These are phyloP conservation scores for Thaumetopoea pityocampa DNA, from an alignment of 1,140 invertebrate species.

Conservation along the genomic window DNA sequence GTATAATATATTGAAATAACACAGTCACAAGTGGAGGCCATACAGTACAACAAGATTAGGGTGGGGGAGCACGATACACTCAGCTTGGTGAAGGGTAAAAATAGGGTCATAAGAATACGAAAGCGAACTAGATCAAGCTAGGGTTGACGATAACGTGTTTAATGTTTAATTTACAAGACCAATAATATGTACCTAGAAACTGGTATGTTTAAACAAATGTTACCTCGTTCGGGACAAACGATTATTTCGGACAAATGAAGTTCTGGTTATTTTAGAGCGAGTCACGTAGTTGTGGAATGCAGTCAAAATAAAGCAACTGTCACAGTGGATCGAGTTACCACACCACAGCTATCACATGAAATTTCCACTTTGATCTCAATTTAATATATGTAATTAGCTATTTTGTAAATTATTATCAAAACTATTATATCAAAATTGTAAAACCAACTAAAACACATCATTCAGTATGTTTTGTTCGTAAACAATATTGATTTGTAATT, in stretches of 20 bases:
- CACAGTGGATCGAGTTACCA: conserved; percentile 48
- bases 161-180: conserved; percentile 43
- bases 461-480: conserved; percentile 24
- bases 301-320: conserved; percentile 54
- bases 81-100: conserved; percentile 41
- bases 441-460: conserved; percentile 20
- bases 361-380: conserved; percentile 36
- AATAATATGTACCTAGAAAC: conserved; percentile 34
- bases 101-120: conserved; percentile 47
- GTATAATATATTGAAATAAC: conserved; percentile 9
- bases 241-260: conserved; percentile 67
- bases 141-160: conserved; percentile 42
- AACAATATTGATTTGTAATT: conserved; percentile 24
- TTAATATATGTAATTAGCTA: conserved; percentile 26
- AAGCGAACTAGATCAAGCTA: conserved; percentile 52
- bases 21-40: conserved; percentile 23
- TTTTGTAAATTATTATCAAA: conserved; percentile 30
- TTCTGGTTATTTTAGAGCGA: conserved; percentile 47
- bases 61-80: conserved; percentile 39
- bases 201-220: conserved; percentile 11
- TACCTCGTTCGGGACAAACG: conserved; percentile 17
- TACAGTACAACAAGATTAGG: conserved; percentile 36
- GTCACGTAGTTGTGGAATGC: conserved; percentile 66
- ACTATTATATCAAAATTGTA: conserved; percentile 8
- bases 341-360: conserved; percentile 50